These are phyloP conservation scores for Pseudorhombus dupliciocellatus DNA, from an alignment of 2,113 vertebrate genomes.

Conservation along the genomic window DNA sequence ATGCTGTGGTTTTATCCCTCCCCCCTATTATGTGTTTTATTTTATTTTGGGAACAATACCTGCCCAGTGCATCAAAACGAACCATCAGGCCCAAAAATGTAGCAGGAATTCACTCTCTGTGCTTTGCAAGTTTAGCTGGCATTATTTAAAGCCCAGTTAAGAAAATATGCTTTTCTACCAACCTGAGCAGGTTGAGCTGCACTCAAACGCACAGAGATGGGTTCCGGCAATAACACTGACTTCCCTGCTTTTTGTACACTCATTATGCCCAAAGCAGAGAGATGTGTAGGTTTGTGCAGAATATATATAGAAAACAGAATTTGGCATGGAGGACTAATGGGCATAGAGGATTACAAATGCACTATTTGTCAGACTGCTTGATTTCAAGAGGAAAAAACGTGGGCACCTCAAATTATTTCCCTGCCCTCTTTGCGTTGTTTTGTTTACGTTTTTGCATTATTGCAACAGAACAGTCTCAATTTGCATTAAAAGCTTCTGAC, in stretches of 20 bases:
- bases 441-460: slow-evolving; percentile 16
- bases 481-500: slow-evolving; percentile 30
- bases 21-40: not conserved
- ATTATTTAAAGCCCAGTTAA: slow-evolving; percentile 38
- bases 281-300: slow-evolving; percentile 23
- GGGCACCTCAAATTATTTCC: slow-evolving; percentile 42
- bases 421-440: slow-evolving; percentile 56
- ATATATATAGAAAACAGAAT: not conserved
- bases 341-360: slow-evolving; percentile 32
- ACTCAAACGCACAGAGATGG: slow-evolving; percentile 70
- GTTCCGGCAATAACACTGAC: slow-evolving; percentile 62
- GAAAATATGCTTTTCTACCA: slow-evolving; percentile 66
- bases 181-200: slow-evolving; percentile 82
- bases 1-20: slow-evolving; percentile 11
- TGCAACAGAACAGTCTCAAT: slow-evolving; percentile 19
- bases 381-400: slow-evolving; percentile 22
- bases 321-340: slow-evolving; percentile 20
- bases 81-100: slow-evolving; percentile 68
- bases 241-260: slow-evolving; percentile 61
- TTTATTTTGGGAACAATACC: slow-evolving; percentile 32
- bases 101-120: slow-evolving; percentile 66
- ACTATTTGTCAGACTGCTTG: slow-evolving; percentile 45
- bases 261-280: slow-evolving; percentile 23
- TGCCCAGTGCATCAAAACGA: slow-evolving; percentile 54
- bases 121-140: slow-evolving; percentile 42